A percentile compares a stretch with the other conserved stretches of the same genome.
Evolutionary conservation across 1,140 invertebrate species (phyloP).

Genomic region (Drosophila cardini): DNA sequence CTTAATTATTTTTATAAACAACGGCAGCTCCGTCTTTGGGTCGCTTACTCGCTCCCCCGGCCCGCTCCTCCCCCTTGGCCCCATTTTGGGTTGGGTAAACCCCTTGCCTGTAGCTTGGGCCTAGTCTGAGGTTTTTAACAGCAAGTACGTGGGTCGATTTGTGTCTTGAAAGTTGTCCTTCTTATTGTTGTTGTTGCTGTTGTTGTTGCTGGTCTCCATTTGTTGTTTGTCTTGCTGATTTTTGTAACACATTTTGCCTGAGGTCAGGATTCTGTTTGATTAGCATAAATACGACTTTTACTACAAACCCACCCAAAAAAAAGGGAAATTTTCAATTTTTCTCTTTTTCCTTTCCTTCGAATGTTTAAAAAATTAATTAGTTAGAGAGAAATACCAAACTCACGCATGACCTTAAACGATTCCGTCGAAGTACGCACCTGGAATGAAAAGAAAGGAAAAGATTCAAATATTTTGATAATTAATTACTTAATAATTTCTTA

Average conservation of each 20-base stretch:
- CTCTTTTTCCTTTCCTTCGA: slow-evolving; percentile 44
- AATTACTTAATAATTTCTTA: slow-evolving; percentile 23
- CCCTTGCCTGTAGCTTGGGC: slow-evolving; percentile 35
- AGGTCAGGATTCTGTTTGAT: slow-evolving; percentile 82
- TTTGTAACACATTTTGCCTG: slow-evolving; percentile 57
- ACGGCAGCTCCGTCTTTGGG: slow-evolving; percentile 39
- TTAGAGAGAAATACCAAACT: slow-evolving; percentile 5
- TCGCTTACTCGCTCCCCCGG: background rate
- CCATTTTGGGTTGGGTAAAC: slow-evolving; percentile 1
- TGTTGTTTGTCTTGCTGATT: slow-evolving; percentile 70
- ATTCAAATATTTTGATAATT: slow-evolving; percentile 28
- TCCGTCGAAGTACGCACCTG: slow-evolving; percentile 25
- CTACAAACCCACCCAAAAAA: slow-evolving; percentile 25
- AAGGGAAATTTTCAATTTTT: slow-evolving; percentile 42
- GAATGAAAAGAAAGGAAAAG: slow-evolving; percentile 5
- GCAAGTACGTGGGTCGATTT: slow-evolving; percentile 45
- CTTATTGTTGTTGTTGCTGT: slow-evolving; percentile 11
- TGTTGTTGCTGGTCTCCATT: slow-evolving; percentile 23
- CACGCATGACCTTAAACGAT: background rate
- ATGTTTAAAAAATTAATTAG: slow-evolving; percentile 56
- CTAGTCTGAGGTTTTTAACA: slow-evolving; percentile 18
- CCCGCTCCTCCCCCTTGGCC: background rate
- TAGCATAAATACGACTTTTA: slow-evolving; percentile 71
- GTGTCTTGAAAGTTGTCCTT: slow-evolving; percentile 36
- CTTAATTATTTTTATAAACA: slow-evolving; percentile 83